Evolutionary conservation across 1,140 invertebrate genomes (phyloP).

Genomic region (Mactra quadrangularis): DNA sequence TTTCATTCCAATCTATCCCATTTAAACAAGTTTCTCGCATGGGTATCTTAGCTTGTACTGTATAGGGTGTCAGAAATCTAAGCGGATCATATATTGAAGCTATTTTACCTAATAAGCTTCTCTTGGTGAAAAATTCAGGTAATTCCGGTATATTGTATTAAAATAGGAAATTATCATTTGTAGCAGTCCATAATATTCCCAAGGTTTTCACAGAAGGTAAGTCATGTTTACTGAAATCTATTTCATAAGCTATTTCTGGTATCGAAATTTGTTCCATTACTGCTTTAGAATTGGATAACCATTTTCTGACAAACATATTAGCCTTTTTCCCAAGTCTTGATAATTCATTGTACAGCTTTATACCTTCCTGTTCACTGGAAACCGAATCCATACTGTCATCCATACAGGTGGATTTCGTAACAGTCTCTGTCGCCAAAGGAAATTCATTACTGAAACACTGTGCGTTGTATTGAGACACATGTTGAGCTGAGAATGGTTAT

Average conservation of each 20-base stretch:
- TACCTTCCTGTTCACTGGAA: neutral
- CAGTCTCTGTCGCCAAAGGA: constrained; percentile 8
- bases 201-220: constrained; percentile 34
- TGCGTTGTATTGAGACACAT: constrained; percentile 12
- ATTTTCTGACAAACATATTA: constrained; percentile 1
- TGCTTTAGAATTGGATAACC: constrained; percentile 28
- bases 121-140: neutral
- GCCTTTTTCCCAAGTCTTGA: constrained; percentile 3
- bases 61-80: constrained; percentile 20
- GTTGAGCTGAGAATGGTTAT: constrained; percentile 51
- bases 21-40: neutral
- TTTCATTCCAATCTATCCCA: constrained; percentile 6
- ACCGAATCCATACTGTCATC: constrained; percentile 32
- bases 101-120: constrained; percentile 21
- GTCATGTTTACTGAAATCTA: neutral
- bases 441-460: neutral
- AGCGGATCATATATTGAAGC: constrained; percentile 33
- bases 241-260: constrained; percentile 12
- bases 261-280: constrained; percentile 14
- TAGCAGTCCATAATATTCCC: constrained; percentile 47
- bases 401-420: constrained; percentile 26
- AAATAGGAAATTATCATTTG: constrained; percentile 48
- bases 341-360: neutral
- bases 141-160: neutral
- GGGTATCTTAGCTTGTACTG: constrained; percentile 13